Percentiles rank a stretch among this genome's conserved stretches.
Conservation (phyloP, 92 coral and sea anemone species). For the Palythoa grandis region DNA sequence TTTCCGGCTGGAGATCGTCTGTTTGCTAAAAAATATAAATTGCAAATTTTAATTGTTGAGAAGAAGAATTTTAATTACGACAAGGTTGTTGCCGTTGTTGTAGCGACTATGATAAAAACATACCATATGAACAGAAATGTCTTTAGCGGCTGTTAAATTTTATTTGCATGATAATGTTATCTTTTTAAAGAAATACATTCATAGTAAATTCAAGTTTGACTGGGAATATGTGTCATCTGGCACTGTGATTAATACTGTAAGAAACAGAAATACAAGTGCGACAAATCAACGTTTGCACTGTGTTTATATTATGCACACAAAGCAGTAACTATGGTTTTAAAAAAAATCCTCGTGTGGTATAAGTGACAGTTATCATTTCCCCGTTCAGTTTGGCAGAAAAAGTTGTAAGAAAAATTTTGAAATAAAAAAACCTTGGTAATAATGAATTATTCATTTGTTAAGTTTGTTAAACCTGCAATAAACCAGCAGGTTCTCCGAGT, state of each 20-base stretch:
- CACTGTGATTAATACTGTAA: background rate
- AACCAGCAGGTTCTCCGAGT: background rate
- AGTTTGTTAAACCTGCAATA: background rate
- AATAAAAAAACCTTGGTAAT: background rate
- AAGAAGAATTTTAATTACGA: constrained; percentile 31
- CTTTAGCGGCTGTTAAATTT: background rate
- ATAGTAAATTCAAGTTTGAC: background rate
- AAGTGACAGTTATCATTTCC: background rate
- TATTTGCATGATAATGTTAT: constrained; percentile 25
- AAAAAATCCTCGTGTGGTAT: background rate
- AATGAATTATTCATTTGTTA: constrained; percentile 16
- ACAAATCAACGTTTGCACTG: background rate
- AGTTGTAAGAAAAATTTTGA: background rate
- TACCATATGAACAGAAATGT: background rate
- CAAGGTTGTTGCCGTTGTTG: background rate
- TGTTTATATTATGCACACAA: background rate
- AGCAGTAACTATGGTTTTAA: background rate
- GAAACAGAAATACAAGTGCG: background rate
- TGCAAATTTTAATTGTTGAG: constrained; percentile 23
- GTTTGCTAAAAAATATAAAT: constrained; percentile 39
- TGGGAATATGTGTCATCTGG: background rate
- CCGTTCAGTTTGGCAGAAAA: background rate
- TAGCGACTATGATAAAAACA: background rate
- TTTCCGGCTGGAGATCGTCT: constrained; percentile 38
- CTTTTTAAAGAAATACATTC: background rate